A percentile compares a stretch with the other conserved stretches of the same genome.
These are phyloP conservation scores for Sebastes jordani DNA, from an alignment of 2,797 vertebrate genomes.

Conservation along the genomic window DNA sequence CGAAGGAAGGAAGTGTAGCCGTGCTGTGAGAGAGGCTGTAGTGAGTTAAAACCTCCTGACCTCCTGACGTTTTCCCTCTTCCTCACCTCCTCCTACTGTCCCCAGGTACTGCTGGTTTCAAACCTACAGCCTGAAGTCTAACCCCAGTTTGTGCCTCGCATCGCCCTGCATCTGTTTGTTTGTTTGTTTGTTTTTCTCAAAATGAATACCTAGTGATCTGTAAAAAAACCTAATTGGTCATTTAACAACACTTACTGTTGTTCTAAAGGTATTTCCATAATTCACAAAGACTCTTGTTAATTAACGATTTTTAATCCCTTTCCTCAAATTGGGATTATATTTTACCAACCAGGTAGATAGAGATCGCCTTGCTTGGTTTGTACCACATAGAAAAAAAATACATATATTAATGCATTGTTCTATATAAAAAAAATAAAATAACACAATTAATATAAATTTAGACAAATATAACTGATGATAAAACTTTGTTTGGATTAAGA, in stretches of 20 bases:
- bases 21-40: background rate
- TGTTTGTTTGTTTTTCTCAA: background rate
- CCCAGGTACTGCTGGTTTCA: background rate
- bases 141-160: background rate
- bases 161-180: background rate
- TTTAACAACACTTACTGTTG: background rate
- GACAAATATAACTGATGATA: background rate
- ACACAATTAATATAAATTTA: background rate
- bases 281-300: background rate
- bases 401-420: background rate
- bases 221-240: background rate
- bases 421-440: background rate
- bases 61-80: background rate
- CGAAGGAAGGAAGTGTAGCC: background rate
- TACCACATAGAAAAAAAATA: background rate
- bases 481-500: background rate
- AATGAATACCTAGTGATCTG: background rate
- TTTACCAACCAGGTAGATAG: background rate
- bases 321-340: background rate
- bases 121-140: background rate
- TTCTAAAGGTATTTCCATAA: background rate
- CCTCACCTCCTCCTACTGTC: background rate
- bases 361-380: background rate
- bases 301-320: background rate
- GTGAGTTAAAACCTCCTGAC: background rate